Evolutionary conservation across 2,113 vertebrate species (phyloP), one percentile per base, ranked within the genome.

Genomic region (Mola mola): DNA sequence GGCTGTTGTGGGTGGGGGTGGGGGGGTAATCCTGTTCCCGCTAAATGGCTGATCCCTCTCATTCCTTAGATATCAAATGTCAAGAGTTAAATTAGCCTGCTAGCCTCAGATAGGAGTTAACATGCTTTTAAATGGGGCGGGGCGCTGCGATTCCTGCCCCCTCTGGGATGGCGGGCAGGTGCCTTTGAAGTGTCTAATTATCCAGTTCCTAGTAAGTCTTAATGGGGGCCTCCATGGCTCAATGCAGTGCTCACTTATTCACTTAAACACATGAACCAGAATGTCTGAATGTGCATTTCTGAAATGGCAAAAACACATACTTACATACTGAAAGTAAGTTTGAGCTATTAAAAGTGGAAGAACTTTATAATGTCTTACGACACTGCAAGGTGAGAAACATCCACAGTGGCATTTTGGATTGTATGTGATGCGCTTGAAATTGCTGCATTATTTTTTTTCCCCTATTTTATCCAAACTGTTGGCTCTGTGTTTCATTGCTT

Each of bases 51-150:
- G 90, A 93, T 93, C 91, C 90, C 87, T 87, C 88, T 93, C 89
- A 92, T 92, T 92, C 91, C 88, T 86, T 70, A 88, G 87, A 92
- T 93, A 92, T 92, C 90, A 93, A 92, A 92, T 92, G 91, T 92
- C 91, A 92, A 91, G 92, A 92, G 91, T 92, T 92, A 92, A 93
- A 91, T 92, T 92, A 92, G 92, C 91, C 91, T 91, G 90, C 90
- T 92, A 88, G 89, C 91, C 89, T 81, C 84, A 84, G 90, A 92
- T 92, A 92, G 79, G 85, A 90, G 87, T 88, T 91, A 90, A 91
- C 89, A 89, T 90, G 89, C 85, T 92, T 89, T 91, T 92, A 89
- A 91, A 90, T 43, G 76, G 77, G 73, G 77, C 41, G 66, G 76
- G 66, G 81, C 80, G 46, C 34, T 46, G 81, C 34, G 62, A 79